Evolutionary conservation across 2,113 vertebrate genomes (phyloP), one percentile per base, ranked within the genome.

Genomic region (Psephotus haematonotus): DNA sequence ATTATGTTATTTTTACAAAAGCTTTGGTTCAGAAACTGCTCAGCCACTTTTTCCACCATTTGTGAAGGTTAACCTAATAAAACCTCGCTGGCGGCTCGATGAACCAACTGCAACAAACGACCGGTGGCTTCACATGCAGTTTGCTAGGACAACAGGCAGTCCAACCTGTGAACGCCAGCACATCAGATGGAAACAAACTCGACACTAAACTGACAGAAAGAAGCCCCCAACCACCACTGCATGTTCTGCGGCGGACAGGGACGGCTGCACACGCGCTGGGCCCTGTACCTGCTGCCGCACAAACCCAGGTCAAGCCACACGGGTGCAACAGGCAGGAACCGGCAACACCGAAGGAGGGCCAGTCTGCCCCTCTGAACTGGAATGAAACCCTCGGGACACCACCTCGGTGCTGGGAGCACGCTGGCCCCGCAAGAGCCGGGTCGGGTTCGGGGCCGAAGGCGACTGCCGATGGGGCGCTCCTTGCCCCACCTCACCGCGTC

Each of bases 291-390:
- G 25, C 24, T n/a, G 3, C 67, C 1, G 3, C 53, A 64, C 31
- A 52, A 64, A 29, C 16, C 9, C 67, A 7, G 12, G 9, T 2
- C 41, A 17, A 53, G 5, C 57, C 8, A 47, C 50, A 5, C 9
- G 29, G 16, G 10, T 2, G 37, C 23, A 10, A 19, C 8, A 14
- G 17, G 4, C 35, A 6, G 9, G 24, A 62, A 35, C 8, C 31
- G 13, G 29, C 35, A 11, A 7, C 1, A 4, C 18, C 18, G 39
- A 13, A 20, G n/a, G 10, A 19, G 13, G 19, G 17, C 8, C 57
- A 19, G 27, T 1, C 2, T 3, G 50, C 3, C 4, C 41, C 19
- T 4, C 16, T 2, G 7, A 23, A 6, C 2, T 13, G 7, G 15
- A 23, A 8, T 18, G 3, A 6, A 55, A 20, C 4, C 13, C 15